phyloP scores from a whole-genome alignment of 2,888 invertebrate species.

The Diplolepis rosae region DNA sequence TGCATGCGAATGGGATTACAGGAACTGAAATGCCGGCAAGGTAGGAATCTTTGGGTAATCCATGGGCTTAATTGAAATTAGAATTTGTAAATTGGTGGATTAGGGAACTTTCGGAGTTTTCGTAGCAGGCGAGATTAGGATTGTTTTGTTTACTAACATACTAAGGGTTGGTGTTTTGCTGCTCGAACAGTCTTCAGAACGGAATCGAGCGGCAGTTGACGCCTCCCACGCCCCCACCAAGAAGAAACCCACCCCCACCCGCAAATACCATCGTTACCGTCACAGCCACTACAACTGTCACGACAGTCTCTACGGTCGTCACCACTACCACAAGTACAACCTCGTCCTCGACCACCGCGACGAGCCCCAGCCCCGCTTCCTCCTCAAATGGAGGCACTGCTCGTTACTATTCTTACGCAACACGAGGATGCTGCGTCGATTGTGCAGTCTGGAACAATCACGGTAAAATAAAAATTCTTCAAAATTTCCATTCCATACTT shows the following conservation, averaged over 20 bases:
- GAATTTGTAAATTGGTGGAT: background rate
- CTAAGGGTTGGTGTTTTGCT: conserved; percentile 53
- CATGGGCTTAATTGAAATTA: too few relatives aligned
- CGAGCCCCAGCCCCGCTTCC: conserved; percentile 64
- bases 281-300: conserved; percentile 57
- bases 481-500: background rate
- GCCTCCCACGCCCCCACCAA: conserved; percentile 78
- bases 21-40: too few relatives aligned
- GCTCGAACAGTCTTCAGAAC: conserved; percentile 76
- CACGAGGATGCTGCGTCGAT: conserved; percentile 70
- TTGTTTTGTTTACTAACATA: conserved; percentile 33
- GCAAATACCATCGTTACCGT: conserved; percentile 60
- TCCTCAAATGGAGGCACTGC: conserved; percentile 65
- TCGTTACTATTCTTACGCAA: conserved; percentile 67
- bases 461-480: conserved; percentile 53
- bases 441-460: conserved; percentile 70
- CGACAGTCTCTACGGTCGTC: conserved; percentile 48
- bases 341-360: conserved; percentile 63
- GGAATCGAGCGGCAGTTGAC: conserved; percentile 79
- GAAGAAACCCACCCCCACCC: conserved; percentile 70
- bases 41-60: too few relatives aligned
- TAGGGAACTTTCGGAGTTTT: conserved; percentile 20
- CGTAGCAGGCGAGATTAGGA: conserved; percentile 26
- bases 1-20: too few relatives aligned
- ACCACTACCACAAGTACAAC: conserved; percentile 56